Base-by-base conservation (phyloP, 1,140 invertebrate species). In the Babylonia areolata region DNA sequence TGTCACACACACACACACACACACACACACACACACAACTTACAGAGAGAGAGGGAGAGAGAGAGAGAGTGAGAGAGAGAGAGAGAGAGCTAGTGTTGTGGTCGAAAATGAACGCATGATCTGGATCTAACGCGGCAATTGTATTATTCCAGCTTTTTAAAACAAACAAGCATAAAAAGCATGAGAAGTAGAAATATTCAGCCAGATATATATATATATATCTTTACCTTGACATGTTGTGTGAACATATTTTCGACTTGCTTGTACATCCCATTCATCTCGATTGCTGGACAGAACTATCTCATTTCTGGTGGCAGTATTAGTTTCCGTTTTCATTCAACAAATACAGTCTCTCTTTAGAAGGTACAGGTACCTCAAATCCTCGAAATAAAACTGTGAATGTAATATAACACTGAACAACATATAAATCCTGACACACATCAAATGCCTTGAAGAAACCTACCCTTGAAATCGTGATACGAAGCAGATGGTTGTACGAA, bases 201-300 rank as follows among this genome's bases (percentile, higher is more conserved):
- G 17, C 9, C 64, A 69, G 9, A 69, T 23, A 69, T 23, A 69
- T n/a, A n/a, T n/a, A n/a, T n/a, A n/a, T n/a, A n/a, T n/a, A n/a
- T 9, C 3, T 37, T 77, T 40, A 77, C 75, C 75, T 77, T 77
- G 35, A 37, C 75, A 77, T 77, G 75, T 77, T 77, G 75, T 77
- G 75, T 77, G 75, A 77, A 77, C 75, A 77, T 77, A 77, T 37
- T 77, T 40, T 40, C 75, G 75, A 77, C 33, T 37, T 40, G 75
- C 31, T 37, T 77, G 75, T 37, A 77, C 33, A 17, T 77, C 75
- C 75, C 75, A 77, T 77, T 77, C 75, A 77, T 77, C 75, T 77
- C 75, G 75, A 3, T 77, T 77, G 35, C 2, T 77, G 28, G 11
- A 28, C 3, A 77, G 75, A 77, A 40, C 75, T 77, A 40, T 28